phyloP scores from a whole-genome alignment of 2,888 invertebrate genomes.

The Norana najaformis region DNA sequence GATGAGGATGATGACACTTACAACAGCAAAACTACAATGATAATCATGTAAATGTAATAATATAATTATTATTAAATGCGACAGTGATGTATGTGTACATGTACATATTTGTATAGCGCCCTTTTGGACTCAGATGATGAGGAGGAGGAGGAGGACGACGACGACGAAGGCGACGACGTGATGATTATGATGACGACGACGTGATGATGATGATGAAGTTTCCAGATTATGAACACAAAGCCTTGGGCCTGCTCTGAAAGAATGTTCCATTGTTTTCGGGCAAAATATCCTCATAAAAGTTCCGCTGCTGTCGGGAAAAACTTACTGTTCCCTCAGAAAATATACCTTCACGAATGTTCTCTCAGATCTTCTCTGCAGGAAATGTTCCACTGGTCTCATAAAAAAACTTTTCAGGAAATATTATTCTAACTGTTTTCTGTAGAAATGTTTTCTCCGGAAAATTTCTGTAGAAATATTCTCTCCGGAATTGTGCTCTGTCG shows the following conservation, averaged over 20 bases:
- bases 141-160: neutral
- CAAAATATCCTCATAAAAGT: no score
- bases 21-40: no score
- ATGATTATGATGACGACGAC: no score
- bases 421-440: neutral
- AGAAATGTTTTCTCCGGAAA: neutral
- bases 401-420: neutral
- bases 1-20: no score
- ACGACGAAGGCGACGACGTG: no score
- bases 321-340: neutral
- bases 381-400: neutral
- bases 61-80: neutral
- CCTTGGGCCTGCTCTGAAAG: no score
- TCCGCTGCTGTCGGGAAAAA: neutral
- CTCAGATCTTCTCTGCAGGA: neutral
- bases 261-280: neutral
- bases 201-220: neutral
- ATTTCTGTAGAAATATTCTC: neutral
- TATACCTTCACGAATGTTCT: no score
- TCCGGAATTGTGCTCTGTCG: neutral
- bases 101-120: neutral
- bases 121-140: neutral
- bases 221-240: neutral
- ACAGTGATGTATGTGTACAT: neutral
- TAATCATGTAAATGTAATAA: neutral